Conservation (phyloP, 2,797 vertebrate species). For the Trichosurus vulpecula region DNA sequence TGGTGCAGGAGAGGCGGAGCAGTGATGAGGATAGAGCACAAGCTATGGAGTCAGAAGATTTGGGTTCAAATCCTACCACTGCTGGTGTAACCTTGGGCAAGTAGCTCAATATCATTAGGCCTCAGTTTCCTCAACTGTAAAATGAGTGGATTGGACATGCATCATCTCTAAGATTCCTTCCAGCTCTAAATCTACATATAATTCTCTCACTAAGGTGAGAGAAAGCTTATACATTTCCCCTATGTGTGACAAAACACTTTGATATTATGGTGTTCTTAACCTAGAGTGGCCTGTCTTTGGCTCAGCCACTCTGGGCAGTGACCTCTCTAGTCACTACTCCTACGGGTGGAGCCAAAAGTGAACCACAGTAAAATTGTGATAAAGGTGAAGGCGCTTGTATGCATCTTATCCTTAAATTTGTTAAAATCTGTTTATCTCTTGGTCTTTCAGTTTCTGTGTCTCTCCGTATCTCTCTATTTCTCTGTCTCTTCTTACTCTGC, state of each 20-base stretch:
- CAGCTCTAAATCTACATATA: neutral
- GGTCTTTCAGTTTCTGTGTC: neutral
- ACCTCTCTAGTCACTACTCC: no score
- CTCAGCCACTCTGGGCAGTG: no score
- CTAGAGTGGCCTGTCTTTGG: neutral
- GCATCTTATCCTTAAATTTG: neutral
- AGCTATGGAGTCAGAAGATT: neutral
- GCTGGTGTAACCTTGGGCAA: neutral
- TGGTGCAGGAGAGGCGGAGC: neutral
- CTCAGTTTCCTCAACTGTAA: neutral
- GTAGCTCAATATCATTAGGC: neutral
- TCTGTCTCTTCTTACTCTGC: neutral
- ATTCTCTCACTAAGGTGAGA: neutral
- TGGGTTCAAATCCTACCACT: neutral
- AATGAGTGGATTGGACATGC: neutral
- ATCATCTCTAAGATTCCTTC: neutral
- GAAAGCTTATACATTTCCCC: slow-evolving; percentile 16
- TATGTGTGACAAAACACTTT: neutral
- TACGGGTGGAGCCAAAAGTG: no score
- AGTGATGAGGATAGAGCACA: neutral
- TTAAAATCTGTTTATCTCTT: neutral
- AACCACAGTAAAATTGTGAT: neutral
- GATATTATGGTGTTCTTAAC: neutral
- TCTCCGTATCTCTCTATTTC: neutral
- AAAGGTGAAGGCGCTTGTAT: neutral